These are phyloP conservation scores for Sarcophilus harrisii DNA, from an alignment of 2,797 vertebrate species.

Conservation along the genomic window DNA sequence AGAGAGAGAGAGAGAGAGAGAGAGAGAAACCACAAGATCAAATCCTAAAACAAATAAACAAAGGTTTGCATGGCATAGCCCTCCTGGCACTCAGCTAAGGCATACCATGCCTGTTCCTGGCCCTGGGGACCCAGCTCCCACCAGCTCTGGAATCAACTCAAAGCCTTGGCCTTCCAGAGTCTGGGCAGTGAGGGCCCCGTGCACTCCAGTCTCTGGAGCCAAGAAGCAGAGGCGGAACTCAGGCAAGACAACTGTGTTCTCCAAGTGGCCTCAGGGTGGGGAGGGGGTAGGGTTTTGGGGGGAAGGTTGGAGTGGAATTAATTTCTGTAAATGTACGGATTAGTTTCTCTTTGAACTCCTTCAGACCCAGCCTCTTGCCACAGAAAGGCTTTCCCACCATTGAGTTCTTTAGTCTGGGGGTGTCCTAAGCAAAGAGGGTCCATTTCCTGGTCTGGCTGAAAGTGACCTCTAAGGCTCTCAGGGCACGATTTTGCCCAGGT, in stretches of 20 bases:
- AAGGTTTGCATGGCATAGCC: slow-evolving; percentile 54
- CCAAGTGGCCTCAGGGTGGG: background rate
- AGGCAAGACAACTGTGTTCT: slow-evolving; percentile 13
- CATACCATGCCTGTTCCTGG: background rate
- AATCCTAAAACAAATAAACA: slow-evolving; percentile 62
- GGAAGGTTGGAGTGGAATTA: background rate
- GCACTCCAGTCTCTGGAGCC: slow-evolving; percentile 12
- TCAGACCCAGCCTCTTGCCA: background rate
- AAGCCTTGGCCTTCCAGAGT: slow-evolving; percentile 1
- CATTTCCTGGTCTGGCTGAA: background rate
- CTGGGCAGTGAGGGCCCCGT: background rate
- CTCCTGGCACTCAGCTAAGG: background rate
- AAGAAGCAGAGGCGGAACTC: slow-evolving; percentile 34
- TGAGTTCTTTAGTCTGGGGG: background rate
- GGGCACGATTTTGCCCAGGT: background rate
- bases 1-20: background rate
- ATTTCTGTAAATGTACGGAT: background rate
- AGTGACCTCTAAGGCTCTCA: background rate
- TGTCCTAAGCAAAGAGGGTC: background rate
- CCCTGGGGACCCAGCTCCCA: background rate
- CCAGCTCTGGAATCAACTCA: background rate
- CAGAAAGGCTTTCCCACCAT: background rate
- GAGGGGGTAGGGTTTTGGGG: background rate
- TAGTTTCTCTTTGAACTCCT: background rate
- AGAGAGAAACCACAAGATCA: slow-evolving; percentile 60